Conservation (phyloP, 2,113 vertebrate genomes). For the Apeltes quadracus region DNA sequence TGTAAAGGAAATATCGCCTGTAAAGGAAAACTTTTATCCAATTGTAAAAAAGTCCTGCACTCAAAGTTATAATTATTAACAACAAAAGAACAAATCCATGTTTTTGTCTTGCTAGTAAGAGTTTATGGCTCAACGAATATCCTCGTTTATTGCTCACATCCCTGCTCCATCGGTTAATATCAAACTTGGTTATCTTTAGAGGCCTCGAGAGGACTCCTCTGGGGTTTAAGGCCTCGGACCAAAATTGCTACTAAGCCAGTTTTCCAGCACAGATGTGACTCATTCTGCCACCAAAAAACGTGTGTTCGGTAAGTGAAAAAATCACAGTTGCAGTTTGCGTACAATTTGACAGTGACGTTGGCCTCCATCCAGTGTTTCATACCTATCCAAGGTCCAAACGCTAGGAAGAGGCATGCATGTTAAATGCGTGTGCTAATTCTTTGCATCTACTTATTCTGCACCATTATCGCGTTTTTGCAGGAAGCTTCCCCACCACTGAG, state of each 20-base stretch:
- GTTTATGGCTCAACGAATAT: not conserved
- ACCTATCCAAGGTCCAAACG: not conserved
- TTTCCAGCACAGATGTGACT: not conserved
- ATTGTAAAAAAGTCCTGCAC: not conserved
- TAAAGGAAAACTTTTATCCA: not conserved
- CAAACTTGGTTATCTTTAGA: not conserved
- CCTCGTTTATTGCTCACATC: not conserved
- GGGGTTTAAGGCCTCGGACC: not conserved
- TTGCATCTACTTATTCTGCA: too few species aligned
- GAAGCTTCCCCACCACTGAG: not conserved
- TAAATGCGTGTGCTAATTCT: not conserved
- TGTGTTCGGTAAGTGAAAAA: not conserved
- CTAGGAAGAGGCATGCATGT: not conserved
- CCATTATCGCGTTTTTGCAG: not conserved
- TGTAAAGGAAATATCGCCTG: slow-evolving; percentile 11
- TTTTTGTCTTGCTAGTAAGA: not conserved
- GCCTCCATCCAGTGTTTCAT: not conserved
- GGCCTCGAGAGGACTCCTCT: not conserved
- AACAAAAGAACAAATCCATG: not conserved
- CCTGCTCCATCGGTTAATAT: slow-evolving; percentile 7
- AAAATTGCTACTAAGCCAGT: not conserved
- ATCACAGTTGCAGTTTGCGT: not conserved
- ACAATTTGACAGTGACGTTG: not conserved
- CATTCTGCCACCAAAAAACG: not conserved
- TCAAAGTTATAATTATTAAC: not conserved